phyloP scores from a whole-genome alignment of 1,140 invertebrate species.

The Reticulitermes speratus region DNA sequence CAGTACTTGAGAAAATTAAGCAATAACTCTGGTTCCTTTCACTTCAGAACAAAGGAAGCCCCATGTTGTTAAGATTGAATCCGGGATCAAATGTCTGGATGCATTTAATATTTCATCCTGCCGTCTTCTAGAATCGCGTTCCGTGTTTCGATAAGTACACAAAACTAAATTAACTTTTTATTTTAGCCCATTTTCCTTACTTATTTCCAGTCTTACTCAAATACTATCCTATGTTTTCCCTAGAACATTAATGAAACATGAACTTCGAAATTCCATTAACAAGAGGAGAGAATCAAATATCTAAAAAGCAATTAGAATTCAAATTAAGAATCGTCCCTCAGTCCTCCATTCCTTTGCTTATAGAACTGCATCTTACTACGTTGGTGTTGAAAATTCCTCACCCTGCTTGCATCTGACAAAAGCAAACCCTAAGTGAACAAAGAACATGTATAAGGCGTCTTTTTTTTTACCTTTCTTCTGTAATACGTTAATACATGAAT shows the following conservation, averaged over 20 bases:
- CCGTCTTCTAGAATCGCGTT: not conserved
- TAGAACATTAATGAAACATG: not conserved
- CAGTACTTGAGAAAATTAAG: not conserved
- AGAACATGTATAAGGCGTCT: not conserved
- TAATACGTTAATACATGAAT: conserved; percentile 4
- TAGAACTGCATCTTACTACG: not conserved
- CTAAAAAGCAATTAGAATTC: conserved; percentile 16
- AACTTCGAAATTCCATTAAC: conserved; percentile 19
- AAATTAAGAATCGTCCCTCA: not conserved
- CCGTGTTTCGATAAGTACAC: conserved; percentile 6
- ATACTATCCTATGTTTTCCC: not conserved
- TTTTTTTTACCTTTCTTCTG: not conserved
- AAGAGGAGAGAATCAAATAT: conserved; percentile 1
- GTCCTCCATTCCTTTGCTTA: not conserved
- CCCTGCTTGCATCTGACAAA: not conserved
- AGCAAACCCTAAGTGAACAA: not conserved
- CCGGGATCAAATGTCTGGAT: not conserved
- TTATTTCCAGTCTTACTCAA: not conserved
- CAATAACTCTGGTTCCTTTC: not conserved
- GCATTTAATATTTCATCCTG: not conserved
- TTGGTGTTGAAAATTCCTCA: not conserved
- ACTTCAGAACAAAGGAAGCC: not conserved
- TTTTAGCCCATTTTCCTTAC: not conserved
- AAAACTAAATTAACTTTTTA: conserved; percentile 5
- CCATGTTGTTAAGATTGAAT: not conserved